phyloP scores from a whole-genome alignment of 2,888 invertebrate species.

The Pelosia muscerda region DNA sequence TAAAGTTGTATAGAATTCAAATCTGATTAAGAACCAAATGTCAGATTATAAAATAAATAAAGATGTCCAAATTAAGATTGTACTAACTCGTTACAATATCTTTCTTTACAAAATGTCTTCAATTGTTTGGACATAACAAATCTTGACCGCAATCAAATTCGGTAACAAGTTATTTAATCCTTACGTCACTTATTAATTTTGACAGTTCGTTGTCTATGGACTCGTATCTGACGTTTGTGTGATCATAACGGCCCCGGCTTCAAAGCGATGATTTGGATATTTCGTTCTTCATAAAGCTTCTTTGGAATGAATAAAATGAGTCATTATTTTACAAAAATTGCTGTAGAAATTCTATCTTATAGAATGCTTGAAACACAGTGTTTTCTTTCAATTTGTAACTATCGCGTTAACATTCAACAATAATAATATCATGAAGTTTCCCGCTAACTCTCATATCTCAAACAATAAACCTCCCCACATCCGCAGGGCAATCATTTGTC shows the following conservation, averaged over 20 bases:
- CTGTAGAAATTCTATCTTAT: no score
- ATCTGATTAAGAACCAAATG: constrained; percentile 1
- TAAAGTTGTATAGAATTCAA: neutral
- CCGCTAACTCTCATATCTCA: constrained; percentile 34
- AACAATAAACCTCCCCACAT: constrained; percentile 32
- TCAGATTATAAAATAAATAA: constrained; percentile 2
- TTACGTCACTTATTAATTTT: neutral
- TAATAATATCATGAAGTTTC: neutral
- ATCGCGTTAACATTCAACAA: no score
- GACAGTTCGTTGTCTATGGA: neutral
- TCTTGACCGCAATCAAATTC: neutral
- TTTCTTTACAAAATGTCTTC: neutral
- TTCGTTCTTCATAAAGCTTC: neutral
- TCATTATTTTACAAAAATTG: no score
- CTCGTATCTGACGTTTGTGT: neutral
- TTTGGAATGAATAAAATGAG: no score
- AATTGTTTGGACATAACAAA: neutral
- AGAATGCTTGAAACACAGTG: no score
- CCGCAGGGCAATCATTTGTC: constrained; percentile 60
- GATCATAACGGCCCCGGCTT: no score
- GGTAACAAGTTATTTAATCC: neutral
- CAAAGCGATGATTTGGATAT: no score
- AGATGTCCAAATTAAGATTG: neutral
- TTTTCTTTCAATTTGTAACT: no score
- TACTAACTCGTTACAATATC: neutral